Conservation (phyloP, 2,113 vertebrate species). For the Xyrauchen texanus region DNA sequence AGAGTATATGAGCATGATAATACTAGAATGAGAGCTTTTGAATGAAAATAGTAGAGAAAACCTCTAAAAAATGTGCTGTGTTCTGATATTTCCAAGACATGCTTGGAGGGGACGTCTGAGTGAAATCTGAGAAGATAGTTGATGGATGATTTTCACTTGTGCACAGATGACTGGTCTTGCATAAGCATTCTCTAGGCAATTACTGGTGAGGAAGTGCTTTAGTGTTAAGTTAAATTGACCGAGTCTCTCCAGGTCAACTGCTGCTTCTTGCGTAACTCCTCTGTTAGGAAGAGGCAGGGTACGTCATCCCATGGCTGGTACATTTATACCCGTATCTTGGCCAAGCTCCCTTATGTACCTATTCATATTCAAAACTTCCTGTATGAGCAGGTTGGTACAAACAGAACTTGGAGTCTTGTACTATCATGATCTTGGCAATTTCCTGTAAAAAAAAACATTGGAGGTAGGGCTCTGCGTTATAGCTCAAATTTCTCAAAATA, state of each 20-base stretch:
- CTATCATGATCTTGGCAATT: no score
- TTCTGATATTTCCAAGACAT: no score
- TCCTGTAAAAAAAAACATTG: no score
- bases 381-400: conserved; percentile 44
- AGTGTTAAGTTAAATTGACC: conserved; percentile 56
- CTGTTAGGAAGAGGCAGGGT: no score
- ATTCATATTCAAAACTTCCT: conserved; percentile 55
- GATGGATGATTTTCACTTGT: conserved; percentile 15
- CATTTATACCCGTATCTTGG: not conserved
- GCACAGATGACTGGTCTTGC: conserved; percentile 48
- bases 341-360: conserved; percentile 50
- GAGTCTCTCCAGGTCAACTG: conserved; percentile 11
- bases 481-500: no score
- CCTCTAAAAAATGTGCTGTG: no score
- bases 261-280: no score
- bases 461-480: no score
- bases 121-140: not conserved
- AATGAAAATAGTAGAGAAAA: no score
- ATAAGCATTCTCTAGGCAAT: conserved; percentile 53
- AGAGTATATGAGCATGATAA: no score
- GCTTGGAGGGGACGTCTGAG: not conserved
- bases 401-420: not conserved
- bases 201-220: conserved; percentile 55
- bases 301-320: not conserved
- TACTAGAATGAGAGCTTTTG: no score